Evolutionary conservation across 2,113 vertebrate genomes (phyloP), one percentile per base, ranked within the genome.

Genomic region (Antigone vipio): DNA sequence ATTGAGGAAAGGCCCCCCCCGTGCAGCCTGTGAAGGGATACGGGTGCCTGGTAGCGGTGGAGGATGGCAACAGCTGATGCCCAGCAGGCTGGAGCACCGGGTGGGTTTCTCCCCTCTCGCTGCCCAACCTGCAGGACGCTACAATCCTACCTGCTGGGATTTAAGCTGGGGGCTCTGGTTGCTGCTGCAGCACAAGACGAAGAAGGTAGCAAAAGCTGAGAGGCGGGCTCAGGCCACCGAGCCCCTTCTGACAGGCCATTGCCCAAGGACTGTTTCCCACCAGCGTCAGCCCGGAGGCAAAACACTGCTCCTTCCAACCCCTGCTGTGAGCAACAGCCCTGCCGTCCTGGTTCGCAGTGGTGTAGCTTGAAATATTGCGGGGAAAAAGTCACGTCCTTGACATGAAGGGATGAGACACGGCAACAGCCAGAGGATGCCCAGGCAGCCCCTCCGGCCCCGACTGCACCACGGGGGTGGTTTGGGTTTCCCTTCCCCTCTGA

Each of bases 391-490:
- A 49, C 2, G 0, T 56, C 23, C 21, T 71, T 69, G 42, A 71
- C 11, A 15, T 18, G 44, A 73, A 42, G 32, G 19, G 12, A 63
- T 49, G 22, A 85, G 69, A 72, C 0, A 1, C 34, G 32, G 30
- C 45, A 53, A 42, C 27, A 88, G 56, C 30, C 14, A 15, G 59
- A 72, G 45, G 44, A 23, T 56, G 44, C 38, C 47, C 3, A 1
- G 19, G n/a, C 45, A 78, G 56, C 7, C 23, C 13, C 35, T 78
- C 42, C 2, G 3, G 30, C 11, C 22, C 47, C 1, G 1, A 6
- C 22, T 24, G 52, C n/a, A n/a, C 30, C 1, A 4, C 0, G 0
- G 35, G 17, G 4, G 2, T 55, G n/a, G 12, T 77, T 55, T 74
- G 58, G 19, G 34, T 59, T 91, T 78, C 45, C n/a, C 55, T 90